Conservation (phyloP, 2,113 vertebrate genomes). For the Myotis brandtii region DNA sequence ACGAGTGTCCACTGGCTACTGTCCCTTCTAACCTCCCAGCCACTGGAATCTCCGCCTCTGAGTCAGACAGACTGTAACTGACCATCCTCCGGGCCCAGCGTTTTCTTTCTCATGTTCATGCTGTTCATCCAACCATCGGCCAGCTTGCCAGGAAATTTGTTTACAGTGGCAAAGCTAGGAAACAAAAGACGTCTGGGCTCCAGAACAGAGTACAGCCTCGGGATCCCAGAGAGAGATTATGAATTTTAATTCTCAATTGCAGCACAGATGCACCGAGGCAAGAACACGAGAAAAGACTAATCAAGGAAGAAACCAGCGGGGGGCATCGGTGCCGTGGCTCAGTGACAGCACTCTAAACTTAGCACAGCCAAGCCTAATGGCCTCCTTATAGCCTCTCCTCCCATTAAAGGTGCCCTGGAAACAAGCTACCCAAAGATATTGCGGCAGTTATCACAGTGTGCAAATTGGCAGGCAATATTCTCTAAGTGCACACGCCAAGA, state of each 20-base stretch:
- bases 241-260: slow-evolving; percentile 66
- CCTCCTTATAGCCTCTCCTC: slow-evolving; percentile 56
- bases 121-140: not conserved
- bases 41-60: not conserved
- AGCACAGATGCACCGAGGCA: not conserved
- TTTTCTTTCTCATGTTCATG: not conserved
- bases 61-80: not conserved
- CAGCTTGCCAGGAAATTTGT: slow-evolving; percentile 39
- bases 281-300: slow-evolving; percentile 66
- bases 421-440: slow-evolving; percentile 57
- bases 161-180: slow-evolving; percentile 50
- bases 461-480: slow-evolving; percentile 66
- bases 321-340: not conserved
- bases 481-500: slow-evolving; percentile 64
- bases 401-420: slow-evolving; percentile 70
- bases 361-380: slow-evolving; percentile 58
- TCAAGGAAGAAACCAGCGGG: slow-evolving; percentile 73
- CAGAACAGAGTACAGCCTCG: not conserved
- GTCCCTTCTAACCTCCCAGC: not conserved
- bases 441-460: slow-evolving; percentile 65
- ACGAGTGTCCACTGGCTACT: not conserved
- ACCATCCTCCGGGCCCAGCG: not conserved
- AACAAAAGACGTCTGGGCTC: not conserved
- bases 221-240: slow-evolving; percentile 33
- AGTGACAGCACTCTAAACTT: slow-evolving; percentile 64